phyloP scores from a whole-genome alignment of 2,888 invertebrate species.

The Synergus itoensis region DNA sequence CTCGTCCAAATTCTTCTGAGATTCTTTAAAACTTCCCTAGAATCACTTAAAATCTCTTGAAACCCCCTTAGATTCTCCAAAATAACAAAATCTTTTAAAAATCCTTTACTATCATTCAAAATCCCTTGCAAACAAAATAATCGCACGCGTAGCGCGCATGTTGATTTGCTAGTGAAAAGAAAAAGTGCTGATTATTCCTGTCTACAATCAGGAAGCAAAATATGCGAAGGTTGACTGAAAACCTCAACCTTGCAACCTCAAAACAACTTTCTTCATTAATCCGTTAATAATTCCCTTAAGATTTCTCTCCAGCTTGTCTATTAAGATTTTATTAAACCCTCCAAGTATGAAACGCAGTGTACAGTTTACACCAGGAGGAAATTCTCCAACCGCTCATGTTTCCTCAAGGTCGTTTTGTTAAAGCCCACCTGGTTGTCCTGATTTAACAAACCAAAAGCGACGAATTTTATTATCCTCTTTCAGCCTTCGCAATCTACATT shows the following conservation, averaged over 20 bases:
- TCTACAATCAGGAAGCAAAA: not conserved
- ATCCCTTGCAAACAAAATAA: too few relatives aligned
- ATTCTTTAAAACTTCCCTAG: too few relatives aligned
- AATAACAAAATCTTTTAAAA: too few relatives aligned
- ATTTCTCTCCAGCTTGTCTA: not conserved
- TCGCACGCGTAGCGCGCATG: too few relatives aligned
- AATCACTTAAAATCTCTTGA: too few relatives aligned
- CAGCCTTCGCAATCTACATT: slow-evolving; percentile 23
- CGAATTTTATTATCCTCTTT: slow-evolving; percentile 17
- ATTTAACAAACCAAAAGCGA: slow-evolving; percentile 33
- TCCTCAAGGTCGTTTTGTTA: slow-evolving; percentile 26
- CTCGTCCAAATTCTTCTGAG: too few relatives aligned
- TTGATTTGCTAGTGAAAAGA: not conserved
- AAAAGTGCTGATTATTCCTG: not conserved
- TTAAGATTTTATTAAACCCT: slow-evolving; percentile 1
- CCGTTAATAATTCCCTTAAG: slow-evolving; percentile 17
- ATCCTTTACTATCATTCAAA: too few relatives aligned
- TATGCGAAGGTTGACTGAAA: not conserved
- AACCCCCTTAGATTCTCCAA: too few relatives aligned
- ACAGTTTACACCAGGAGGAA: slow-evolving; percentile 15
- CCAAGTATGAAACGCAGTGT: slow-evolving; percentile 6
- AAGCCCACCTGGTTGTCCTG: slow-evolving; percentile 12
- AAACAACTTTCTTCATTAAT: slow-evolving; percentile 28
- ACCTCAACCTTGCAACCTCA: not conserved
- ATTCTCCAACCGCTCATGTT: slow-evolving; percentile 21